Conservation (phyloP, 2,113 vertebrate genomes). For the Sylvietta virens region DNA sequence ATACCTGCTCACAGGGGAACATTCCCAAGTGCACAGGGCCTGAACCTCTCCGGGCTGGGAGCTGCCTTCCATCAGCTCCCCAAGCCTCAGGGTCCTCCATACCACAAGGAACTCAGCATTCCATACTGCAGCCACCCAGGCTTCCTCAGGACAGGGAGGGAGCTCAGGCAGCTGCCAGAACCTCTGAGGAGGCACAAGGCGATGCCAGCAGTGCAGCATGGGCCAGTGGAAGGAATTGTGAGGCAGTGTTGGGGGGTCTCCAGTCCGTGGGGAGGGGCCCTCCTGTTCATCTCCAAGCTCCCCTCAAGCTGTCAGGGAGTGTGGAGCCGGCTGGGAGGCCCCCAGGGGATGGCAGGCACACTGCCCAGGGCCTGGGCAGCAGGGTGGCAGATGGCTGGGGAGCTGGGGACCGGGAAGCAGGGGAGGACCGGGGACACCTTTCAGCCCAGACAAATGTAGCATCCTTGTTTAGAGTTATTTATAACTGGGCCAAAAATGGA, state of each 20-base stretch:
- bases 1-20: not conserved
- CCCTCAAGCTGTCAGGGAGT: not conserved
- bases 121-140: not conserved
- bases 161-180: not conserved
- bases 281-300: not conserved
- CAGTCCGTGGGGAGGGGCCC: not conserved
- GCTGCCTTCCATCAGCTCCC: not conserved
- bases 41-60: rapidly evolving
- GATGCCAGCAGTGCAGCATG: rapidly evolving
- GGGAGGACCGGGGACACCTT: not conserved
- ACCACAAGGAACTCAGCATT: not conserved
- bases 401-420: not conserved
- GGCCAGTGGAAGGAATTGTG: not conserved
- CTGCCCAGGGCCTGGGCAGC: not conserved
- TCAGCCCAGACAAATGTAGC: not conserved
- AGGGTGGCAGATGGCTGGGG: slow-evolving; percentile 37
- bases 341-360: rapidly evolving
- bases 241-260: rapidly evolving
- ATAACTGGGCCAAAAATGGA: not conserved
- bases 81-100: not conserved
- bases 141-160: not conserved
- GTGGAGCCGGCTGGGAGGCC: rapidly evolving
- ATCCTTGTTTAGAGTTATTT: slow-evolving; percentile 42
- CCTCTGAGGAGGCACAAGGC: rapidly evolving
- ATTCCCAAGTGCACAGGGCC: rapidly evolving